Evolutionary conservation across 2,888 invertebrate species (phyloP), one percentile per base, ranked within the genome.

Genomic region (Cheilosia vulpina): DNA sequence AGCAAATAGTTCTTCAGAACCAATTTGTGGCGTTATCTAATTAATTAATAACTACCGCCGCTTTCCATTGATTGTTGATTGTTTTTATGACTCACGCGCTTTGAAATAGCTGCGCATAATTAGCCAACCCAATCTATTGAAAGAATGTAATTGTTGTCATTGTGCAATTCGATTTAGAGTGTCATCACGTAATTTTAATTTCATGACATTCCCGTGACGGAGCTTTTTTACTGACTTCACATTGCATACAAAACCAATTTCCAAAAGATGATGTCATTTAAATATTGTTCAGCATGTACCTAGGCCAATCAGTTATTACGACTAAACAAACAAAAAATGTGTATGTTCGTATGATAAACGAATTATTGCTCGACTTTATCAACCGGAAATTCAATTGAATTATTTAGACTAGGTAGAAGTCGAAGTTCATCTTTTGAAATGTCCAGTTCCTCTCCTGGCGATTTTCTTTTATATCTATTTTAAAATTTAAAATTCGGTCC

Each of bases 211-310:
- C 55, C 62, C 17, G 11, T 63, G 41, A 31, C 50, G 21, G 21
- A 9, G 57, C 1, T 4, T 75, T 75, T 38, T 15, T 15, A 58
- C 11, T 45, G 63, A 72, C 47, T 19, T 17, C 57, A 57, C n/a
- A 27, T 47, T 71, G 47, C 19, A 62, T 52, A 43, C n/a, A 52
- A 9, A 58, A 45, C 50, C 21, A n/a, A 71, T 57, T 72, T 34
- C 27, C 57, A 53, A 66, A 53, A 41, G 34, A 72, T 79, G 79
- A 79, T 72, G 72, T 79, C 79, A 79, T 72, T 27, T 19, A 19
- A 57, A 6, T 38, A 58, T 50, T 71, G 38, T 58, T 47, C 13
- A 11, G 13, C 13, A 38, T 38, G 38, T 38, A 13, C 13, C 38
- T 38, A 11, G 24, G 52, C 15, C 21, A 52, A 65, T 7, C 9